phyloP scores from a whole-genome alignment of 2,113 vertebrate genomes.

The Callaeas wilsoni region DNA sequence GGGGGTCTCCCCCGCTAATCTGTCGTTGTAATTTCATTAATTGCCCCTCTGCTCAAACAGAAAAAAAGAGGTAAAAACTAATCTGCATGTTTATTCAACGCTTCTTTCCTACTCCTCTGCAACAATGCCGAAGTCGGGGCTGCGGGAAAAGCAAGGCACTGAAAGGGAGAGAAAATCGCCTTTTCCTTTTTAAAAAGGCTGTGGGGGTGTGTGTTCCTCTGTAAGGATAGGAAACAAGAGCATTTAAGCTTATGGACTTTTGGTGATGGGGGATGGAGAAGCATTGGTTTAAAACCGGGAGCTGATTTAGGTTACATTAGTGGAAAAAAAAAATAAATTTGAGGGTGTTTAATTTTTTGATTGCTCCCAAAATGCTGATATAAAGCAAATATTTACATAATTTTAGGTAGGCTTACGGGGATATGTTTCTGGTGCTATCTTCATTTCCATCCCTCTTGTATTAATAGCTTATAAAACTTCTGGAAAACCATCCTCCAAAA shows the following conservation, averaged over 20 bases:
- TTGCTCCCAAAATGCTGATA: background rate
- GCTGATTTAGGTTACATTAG: background rate
- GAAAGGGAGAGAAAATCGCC: constrained; percentile 13
- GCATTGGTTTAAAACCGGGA: background rate
- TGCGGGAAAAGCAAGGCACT: background rate
- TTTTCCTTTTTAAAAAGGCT: background rate
- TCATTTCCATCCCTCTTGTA: background rate
- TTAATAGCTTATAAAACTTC: background rate
- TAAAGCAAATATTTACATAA: background rate
- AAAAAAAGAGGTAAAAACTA: constrained; percentile 27
- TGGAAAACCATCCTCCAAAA: background rate
- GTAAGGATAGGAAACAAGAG: background rate
- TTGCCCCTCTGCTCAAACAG: constrained; percentile 30
- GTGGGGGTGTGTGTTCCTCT: background rate
- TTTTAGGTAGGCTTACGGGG: background rate
- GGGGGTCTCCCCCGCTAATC: background rate
- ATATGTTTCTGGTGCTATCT: background rate
- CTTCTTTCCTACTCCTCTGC: background rate
- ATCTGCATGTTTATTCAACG: background rate
- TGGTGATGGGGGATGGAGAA: background rate
- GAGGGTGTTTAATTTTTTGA: background rate
- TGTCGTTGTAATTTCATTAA: constrained; percentile 38
- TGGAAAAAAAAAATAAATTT: background rate
- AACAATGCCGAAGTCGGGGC: background rate
- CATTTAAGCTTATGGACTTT: background rate